Conservation (phyloP, 2,797 vertebrate species). For the Tamandua tetradactyla region DNA sequence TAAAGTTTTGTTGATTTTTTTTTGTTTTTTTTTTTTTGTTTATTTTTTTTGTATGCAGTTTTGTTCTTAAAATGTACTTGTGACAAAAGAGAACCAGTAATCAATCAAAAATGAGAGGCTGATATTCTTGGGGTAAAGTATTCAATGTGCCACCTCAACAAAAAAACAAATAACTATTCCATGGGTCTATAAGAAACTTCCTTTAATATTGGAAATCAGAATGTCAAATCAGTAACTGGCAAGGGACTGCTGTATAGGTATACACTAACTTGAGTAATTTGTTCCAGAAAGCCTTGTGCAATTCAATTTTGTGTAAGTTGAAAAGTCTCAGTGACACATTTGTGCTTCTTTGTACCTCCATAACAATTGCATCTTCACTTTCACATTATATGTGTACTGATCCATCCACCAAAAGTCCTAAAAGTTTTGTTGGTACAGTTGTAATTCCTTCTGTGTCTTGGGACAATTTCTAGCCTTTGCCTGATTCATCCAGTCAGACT, state of each 20-base stretch:
- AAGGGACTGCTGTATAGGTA: fast-evolving
- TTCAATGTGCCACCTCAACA: not conserved
- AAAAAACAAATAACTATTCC: not conserved
- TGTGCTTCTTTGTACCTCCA: not conserved
- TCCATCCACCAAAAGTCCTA: not conserved
- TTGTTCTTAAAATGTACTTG: no score
- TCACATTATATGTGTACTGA: fast-evolving
- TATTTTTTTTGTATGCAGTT: no score
- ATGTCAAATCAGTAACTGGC: no score
- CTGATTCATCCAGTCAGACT: fast-evolving
- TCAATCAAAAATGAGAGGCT: no score
- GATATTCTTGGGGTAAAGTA: not conserved
- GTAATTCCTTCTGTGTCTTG: fast-evolving
- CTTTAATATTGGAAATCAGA: not conserved
- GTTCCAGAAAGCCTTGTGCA: no score
- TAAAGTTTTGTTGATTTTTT: no score
- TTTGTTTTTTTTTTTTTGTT: no score
- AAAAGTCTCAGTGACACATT: fast-evolving
- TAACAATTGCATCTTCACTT: fast-evolving
- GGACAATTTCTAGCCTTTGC: not conserved
- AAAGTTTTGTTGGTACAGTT: not conserved
- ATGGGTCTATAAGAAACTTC: not conserved
- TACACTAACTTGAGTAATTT: not conserved
- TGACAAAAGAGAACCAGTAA: not conserved
- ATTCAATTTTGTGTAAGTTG: not conserved